Base-by-base conservation (phyloP, 1,140 invertebrate species). In the Musca vetustissima region DNA sequence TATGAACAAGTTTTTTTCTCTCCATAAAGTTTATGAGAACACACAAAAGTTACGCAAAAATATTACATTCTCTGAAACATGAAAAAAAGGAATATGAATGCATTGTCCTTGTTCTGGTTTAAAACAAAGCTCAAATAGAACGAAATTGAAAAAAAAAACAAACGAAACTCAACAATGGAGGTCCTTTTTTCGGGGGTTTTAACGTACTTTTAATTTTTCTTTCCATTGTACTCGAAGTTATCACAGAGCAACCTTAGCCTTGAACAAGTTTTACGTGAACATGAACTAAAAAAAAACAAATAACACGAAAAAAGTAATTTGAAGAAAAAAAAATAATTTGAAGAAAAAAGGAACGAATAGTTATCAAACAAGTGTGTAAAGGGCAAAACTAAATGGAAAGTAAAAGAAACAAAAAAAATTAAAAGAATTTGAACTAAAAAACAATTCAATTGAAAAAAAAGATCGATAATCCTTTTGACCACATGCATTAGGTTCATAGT, bases 391-490 rank as follows among this genome's bases (percentile, higher is more conserved):
- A 17, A 9, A 15, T 36, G 6, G 57, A 13, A 15, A 55, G 21
- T 61, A 69, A n/a, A 59, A 9, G 4, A 11, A 66, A 57, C 48
- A 61, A 76, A 75, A 69, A 74, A 73, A 74, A 66, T 71, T 71
- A 69, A 75, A 72, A 76, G 76, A 73, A 74, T 76, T 71, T 70
- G 76, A 3, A 80, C 77, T 77, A 74, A 80, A 43, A 80, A 76
- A 80, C 78, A 80, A 80, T 80, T 80, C 78, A 80, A 80, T 80
- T 80, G 78, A 80, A 80, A 77, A n/a, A n/a, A 78, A 70, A 73
- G 67, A 71, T 71, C 70, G 70, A 71, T 71, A 71, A 71, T 68
- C 70, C 65, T 68, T 71, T 66, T 71, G 70, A 71, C 70, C 70
- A 64, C 66, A 71, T 53, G 36, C 36, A 19, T 25, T 53, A 22